Percentiles rank a stretch among this genome's conserved stretches.
These are phyloP conservation scores for Rambutsinella grinnellia DNA, from an alignment of 2,888 invertebrate genomes.

Conservation along the genomic window DNA sequence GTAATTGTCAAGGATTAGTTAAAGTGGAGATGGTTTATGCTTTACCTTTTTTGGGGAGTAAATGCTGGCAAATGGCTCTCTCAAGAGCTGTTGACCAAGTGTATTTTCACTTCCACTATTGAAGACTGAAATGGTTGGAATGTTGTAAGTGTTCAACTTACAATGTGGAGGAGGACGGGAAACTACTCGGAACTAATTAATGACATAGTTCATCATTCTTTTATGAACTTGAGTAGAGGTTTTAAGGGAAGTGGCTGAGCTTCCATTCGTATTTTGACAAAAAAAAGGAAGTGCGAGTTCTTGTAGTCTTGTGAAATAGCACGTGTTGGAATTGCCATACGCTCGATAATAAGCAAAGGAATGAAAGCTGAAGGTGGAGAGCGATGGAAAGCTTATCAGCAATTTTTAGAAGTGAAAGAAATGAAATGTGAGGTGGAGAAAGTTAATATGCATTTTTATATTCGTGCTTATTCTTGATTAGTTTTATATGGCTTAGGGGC, in stretches of 20 bases:
- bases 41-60: too few species aligned
- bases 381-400: too few species aligned
- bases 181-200: constrained; percentile 55
- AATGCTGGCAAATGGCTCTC: constrained; percentile 38
- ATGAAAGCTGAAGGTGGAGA: too few species aligned
- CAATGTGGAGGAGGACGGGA: background rate
- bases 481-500: too few species aligned
- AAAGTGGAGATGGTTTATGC: background rate
- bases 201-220: constrained; percentile 54
- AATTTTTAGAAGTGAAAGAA: too few species aligned
- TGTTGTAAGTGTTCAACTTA: background rate
- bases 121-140: background rate
- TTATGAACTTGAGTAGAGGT: constrained; percentile 49
- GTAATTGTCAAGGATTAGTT: background rate
- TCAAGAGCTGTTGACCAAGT: constrained; percentile 47
- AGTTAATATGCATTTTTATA: too few species aligned
- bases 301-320: background rate
- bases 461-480: too few species aligned
- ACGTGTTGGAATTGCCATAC: constrained; percentile 1
- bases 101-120: constrained; percentile 1
- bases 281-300: background rate
- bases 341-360: too few species aligned
- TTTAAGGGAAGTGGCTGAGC: constrained; percentile 25
- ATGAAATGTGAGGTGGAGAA: too few species aligned
- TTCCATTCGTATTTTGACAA: constrained; percentile 22